Base-by-base conservation (phyloP, 1,140 invertebrate genomes). In the Megalopta genalis region DNA sequence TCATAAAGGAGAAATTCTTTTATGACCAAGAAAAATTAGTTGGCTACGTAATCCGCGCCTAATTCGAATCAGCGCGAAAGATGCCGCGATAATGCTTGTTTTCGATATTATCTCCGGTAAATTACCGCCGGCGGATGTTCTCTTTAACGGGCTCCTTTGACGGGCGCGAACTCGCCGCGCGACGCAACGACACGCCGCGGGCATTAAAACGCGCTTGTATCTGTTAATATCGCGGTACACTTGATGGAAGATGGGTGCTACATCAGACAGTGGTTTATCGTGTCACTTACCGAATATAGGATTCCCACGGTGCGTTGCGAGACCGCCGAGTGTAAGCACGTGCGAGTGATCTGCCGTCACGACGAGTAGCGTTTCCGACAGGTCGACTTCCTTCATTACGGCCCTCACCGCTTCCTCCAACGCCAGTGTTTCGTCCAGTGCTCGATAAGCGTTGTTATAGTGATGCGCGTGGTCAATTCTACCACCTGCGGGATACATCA, bases 391-490 rank as follows among this genome's bases (percentile, higher is more conserved):
- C 14, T 94, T 93, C 75, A 96, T 88, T 0, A 96, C 96, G 14
- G 93, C 94, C 85, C 95, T 91, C 12, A 97, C 94, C 0, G 97
- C 96, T 57, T 95, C 94, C 66, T 97, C 96, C 70, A 97, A 93
- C 59, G 96, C 96, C 2, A 96, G 93, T 0, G 96, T 97, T 90
- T 97, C 97, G 87, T 97, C 96, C 7, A 97, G 89, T 0, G 97
- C 96, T 78, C 96, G 93, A 67, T 95, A 95, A 2, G 96, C 96
- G 85, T 96, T 96, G 84, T 96, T 96, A 84, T 95, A 95, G 85
- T 98, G 97, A 91, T 98, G 97, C 5, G 96, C 97, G 88, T 96
- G 96, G 87, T 98, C 97, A 77, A 98, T 98, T 86, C 96, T 94
- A 4, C 96, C 97, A 78, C 97, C 96, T 96, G 85, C 42, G 93